These are phyloP conservation scores for Anoplius nigerrimus DNA, from an alignment of 2,888 invertebrate species.

Conservation along the genomic window DNA sequence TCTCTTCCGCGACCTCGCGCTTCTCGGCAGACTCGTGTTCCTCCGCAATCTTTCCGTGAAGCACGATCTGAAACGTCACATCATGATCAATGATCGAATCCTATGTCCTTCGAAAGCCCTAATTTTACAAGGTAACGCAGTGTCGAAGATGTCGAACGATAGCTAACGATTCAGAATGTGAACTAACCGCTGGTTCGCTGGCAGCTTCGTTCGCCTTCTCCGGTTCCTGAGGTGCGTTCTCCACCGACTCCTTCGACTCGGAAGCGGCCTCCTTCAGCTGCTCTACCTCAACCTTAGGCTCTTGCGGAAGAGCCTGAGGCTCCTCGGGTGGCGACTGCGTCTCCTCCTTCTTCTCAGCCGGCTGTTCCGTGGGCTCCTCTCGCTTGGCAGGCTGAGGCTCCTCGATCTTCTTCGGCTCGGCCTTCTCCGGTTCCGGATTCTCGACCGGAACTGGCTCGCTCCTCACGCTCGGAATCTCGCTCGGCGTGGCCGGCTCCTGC, in stretches of 20 bases:
- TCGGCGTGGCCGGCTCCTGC: slow-evolving; percentile 7
- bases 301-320: slow-evolving; percentile 33
- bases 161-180: neutral
- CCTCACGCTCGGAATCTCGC: slow-evolving; percentile 22
- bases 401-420: slow-evolving; percentile 42
- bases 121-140: too few relatives aligned
- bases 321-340: slow-evolving; percentile 8
- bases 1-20: slow-evolving; percentile 37
- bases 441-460: slow-evolving; percentile 28
- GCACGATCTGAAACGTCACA: slow-evolving; percentile 33
- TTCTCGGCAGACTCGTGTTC: slow-evolving; percentile 40
- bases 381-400: slow-evolving; percentile 36
- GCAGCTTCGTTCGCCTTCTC: slow-evolving; percentile 39
- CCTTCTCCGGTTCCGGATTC: slow-evolving; percentile 10
- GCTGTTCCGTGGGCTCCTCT: slow-evolving; percentile 43
- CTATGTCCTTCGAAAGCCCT: too few relatives aligned
- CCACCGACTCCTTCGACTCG: slow-evolving; percentile 51
- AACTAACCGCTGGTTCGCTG: slow-evolving; percentile 43
- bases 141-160: too few relatives aligned
- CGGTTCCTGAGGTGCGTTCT: slow-evolving; percentile 49
- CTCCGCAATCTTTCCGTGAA: slow-evolving; percentile 47
- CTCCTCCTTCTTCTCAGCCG: slow-evolving; percentile 29
- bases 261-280: slow-evolving; percentile 50
- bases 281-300: slow-evolving; percentile 54
- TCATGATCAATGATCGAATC: too few relatives aligned